Evolutionary conservation across 2,113 vertebrate species (phyloP), one percentile per base, ranked within the genome.

Genomic region (Oplegnathus fasciatus): DNA sequence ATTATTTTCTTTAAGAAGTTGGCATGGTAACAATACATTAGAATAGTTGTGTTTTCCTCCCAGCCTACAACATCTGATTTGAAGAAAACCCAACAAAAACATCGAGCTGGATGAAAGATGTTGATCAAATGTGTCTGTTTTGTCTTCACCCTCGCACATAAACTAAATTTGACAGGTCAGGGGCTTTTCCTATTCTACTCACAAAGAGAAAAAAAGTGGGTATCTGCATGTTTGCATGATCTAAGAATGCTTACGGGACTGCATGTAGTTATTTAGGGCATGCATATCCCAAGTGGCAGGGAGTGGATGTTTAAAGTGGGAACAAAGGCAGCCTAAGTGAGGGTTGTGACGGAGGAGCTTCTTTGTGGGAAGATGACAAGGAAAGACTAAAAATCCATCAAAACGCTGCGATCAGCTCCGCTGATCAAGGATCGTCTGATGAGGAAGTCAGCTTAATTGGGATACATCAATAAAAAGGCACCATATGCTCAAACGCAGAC

Each of bases 401-500:
- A 72, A 84, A 62, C 10, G 2, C 50, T 42, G 79, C 89, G 70
- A 89, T 92, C 87, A 87, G 91, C 91, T 91, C 78, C 84, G 80
- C 61, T 89, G 90, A 93, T 88, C 85, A 90, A 85, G 90, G 62
- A 64, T 55, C 15, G 48, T 72, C 70, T 73, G 86, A 89, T 78
- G 87, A 88, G 88, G 87, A 90, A 86, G 88, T 84, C 62, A 2
- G 83, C 80, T 87, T 92, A 89, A 93, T 89, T 92, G 84, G 83
- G 40, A 73, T 55, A 85, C 92, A 89, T 92, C 92, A 90, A 90
- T 90, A 78, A 90, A 86, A 72, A 86, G 61, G 62, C 48, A 10
- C 42, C 80, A 90, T 90, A 76, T 86, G 89, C 68, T 86, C n/a
- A n/a, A 71, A 79, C 55, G 26, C 24, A 67, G 78, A 68, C 50